Conservation (phyloP, 1,140 invertebrate genomes). For the Coptotermes formosanus region DNA sequence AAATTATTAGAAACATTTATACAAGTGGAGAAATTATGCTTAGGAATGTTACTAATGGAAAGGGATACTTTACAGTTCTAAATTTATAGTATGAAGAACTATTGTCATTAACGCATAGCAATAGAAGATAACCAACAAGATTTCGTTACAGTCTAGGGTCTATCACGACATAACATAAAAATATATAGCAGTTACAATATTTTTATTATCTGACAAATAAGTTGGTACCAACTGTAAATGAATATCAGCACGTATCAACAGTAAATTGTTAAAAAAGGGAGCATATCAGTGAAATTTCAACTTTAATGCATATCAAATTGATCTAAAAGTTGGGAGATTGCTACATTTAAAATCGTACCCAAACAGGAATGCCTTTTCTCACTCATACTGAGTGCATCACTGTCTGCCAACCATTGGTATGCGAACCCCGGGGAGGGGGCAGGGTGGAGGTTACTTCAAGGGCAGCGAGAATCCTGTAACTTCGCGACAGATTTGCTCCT, state of each 20-base stretch:
- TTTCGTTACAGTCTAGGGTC: neutral
- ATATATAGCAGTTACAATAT: neutral
- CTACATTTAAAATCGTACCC: too few relatives aligned
- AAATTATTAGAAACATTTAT: neutral
- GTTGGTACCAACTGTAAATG: neutral
- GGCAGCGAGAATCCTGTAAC: too few relatives aligned
- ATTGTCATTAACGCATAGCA: too few relatives aligned
- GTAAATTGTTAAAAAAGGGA: neutral
- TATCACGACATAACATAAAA: neutral
- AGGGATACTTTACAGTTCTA: too few relatives aligned
- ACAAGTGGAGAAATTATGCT: neutral
- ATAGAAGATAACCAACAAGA: too few relatives aligned
- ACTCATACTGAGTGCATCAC: too few relatives aligned
- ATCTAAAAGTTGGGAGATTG: neutral
- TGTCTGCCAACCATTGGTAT: too few relatives aligned
- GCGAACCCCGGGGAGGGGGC: too few relatives aligned
- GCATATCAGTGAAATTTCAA: neutral
- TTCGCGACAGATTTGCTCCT: too few relatives aligned
- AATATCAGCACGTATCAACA: neutral
- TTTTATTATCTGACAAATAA: neutral
- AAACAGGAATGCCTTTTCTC: too few relatives aligned
- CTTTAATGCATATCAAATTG: neutral
- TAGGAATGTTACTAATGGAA: neutral
- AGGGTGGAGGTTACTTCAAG: too few relatives aligned
- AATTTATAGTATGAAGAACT: too few relatives aligned